Evolutionary conservation across 2,113 vertebrate genomes (phyloP).

Genomic region (Paramormyrops kingsleyae): DNA sequence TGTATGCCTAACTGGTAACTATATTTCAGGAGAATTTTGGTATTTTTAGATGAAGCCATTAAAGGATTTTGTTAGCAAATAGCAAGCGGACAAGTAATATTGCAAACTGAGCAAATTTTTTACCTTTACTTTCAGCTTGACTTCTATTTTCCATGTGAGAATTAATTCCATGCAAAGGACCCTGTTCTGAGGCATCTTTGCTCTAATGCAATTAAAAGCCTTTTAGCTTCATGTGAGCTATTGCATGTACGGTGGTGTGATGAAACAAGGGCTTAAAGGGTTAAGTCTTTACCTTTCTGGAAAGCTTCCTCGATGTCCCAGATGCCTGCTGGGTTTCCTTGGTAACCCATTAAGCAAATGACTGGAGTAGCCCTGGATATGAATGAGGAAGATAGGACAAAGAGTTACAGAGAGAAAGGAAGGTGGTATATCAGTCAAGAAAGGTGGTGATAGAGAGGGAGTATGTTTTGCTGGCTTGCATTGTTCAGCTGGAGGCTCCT

Average conservation of each 20-base stretch:
- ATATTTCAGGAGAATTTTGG: background rate
- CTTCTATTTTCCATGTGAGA: slow-evolving; percentile 9
- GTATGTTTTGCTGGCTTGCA: background rate
- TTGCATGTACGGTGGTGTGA: background rate
- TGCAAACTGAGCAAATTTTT: background rate
- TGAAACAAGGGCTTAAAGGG: slow-evolving; percentile 31
- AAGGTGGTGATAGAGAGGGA: background rate
- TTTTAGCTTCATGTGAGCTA: background rate
- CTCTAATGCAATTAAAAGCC: slow-evolving; percentile 3
- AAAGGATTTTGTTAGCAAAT: background rate
- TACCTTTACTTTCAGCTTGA: background rate
- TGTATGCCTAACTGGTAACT: background rate
- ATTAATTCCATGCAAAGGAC: background rate
- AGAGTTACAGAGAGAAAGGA: slow-evolving; percentile 25
- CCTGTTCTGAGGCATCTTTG: background rate
- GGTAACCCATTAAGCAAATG: slow-evolving; percentile 34
- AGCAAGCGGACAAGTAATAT: background rate
- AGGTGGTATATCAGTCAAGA: background rate
- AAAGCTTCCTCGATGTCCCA: background rate
- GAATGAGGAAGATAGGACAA: slow-evolving; percentile 33
- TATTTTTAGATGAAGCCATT: background rate
- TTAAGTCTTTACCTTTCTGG: slow-evolving; percentile 34
- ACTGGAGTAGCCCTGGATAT: slow-evolving; percentile 15
- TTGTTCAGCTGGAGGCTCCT: slow-evolving; percentile 4
- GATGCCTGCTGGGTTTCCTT: slow-evolving; percentile 25